Evolutionary conservation across 1,140 invertebrate species (phyloP).

Genomic region (Melanaphis sacchari): DNA sequence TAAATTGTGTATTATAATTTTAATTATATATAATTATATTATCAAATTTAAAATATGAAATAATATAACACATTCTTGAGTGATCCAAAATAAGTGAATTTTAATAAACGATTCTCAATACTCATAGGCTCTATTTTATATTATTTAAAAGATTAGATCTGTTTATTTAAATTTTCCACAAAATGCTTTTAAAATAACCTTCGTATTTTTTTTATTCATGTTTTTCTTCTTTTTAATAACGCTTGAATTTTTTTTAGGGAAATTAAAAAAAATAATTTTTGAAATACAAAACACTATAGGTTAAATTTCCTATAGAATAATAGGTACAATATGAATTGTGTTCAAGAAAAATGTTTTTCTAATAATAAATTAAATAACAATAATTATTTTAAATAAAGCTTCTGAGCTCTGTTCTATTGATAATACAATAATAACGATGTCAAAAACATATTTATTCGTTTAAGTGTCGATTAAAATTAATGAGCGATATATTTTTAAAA

Average conservation of each 20-base stretch:
- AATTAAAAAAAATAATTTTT: not conserved
- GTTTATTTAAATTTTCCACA: too few species aligned
- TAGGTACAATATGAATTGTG: too few species aligned
- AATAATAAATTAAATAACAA: not conserved
- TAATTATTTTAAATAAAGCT: not conserved
- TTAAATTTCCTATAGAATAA: too few species aligned
- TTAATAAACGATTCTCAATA: too few species aligned
- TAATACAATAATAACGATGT: conserved; percentile 1
- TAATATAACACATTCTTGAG: too few species aligned
- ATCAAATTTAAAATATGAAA: not conserved
- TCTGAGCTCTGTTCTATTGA: not conserved
- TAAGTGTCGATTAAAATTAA: not conserved
- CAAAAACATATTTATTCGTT: not conserved
- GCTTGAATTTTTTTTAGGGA: not conserved
- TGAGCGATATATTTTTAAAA: conserved; percentile 1
- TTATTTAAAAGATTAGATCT: too few species aligned
- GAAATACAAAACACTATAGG: not conserved
- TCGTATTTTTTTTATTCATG: not conserved
- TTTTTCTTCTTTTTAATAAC: not conserved
- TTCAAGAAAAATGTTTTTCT: not conserved
- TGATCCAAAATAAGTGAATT: too few species aligned
- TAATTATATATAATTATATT: not conserved
- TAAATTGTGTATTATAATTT: not conserved
- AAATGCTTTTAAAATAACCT: not conserved
- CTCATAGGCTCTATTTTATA: not conserved